Evolutionary conservation across 1,140 invertebrate species (phyloP), one percentile per base, ranked within the genome.

Genomic region (Bombyx mandarina): DNA sequence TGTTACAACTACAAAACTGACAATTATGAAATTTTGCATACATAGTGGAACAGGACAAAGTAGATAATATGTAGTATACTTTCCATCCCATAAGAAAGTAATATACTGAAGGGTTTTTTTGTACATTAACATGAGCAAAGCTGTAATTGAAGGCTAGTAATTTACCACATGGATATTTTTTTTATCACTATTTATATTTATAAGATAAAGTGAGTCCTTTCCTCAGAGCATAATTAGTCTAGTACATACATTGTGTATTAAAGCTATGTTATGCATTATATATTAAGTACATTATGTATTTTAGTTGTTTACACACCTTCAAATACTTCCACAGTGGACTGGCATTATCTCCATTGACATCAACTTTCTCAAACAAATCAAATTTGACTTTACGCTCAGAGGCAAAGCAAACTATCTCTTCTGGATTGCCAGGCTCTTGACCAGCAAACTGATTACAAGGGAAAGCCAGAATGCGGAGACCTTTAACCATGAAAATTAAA

Each of bases 371-470:
- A 77, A 93, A 95, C 65, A 89, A 65, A 63, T 89, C 95, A 87
- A 96, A 97, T 51, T 92, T 92, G 0, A 95, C 95, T 78, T 95
- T 93, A 52, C 92, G 92, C 43, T 92, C 90, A 35, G 90, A 84
- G 46, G 91, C 88, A 79, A 96, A 97, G 54, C 93, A 91, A 43
- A 94, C 91, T 68, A 97, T 96, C 58, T 95, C 92, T 57, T 92
- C 89, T 22, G 93, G 89, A 58, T 92, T 91, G 1, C 93, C 93
- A 4, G 94, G 94, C 82, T 97, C 96, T 78, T 95, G 96, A 1
- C 90, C 90, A 51, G 90, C 92, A 88, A 98, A 98, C 76, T 98
- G 96, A 83, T 98, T 98, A 73, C 96, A 98, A 0, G 97, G 97
- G 84, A 98, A 98, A 22, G 93, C 97, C 1, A 97, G 82, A 65